phyloP scores from a whole-genome alignment of 2,797 vertebrate genomes.

The Amniataba percoides region DNA sequence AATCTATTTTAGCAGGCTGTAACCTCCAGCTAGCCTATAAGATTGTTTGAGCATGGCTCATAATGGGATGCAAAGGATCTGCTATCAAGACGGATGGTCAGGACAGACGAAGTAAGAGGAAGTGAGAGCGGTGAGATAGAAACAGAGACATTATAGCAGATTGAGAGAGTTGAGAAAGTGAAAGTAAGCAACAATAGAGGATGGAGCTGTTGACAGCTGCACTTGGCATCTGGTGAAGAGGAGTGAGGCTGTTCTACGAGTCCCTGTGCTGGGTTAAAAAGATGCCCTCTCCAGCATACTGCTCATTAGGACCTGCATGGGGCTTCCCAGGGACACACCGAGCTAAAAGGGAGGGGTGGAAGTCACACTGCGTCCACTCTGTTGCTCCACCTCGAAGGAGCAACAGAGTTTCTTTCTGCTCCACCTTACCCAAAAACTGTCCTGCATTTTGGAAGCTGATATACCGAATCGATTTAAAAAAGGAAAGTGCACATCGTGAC shows the following conservation, averaged over 20 bases:
- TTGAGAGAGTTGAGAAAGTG: conserved; percentile 54
- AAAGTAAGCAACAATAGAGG: conserved; percentile 78
- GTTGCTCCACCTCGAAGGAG: conserved; percentile 84
- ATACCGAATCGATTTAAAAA: conserved; percentile 50
- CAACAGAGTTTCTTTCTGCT: conserved; percentile 63
- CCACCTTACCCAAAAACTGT: conserved; percentile 75
- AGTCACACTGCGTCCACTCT: conserved; percentile 82
- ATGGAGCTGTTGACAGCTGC: conserved; percentile 91
- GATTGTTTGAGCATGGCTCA: conserved; percentile 60
- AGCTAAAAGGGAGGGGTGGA: conserved; percentile 75
- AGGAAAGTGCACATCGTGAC: conserved; percentile 35
- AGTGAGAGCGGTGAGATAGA: conserved; percentile 37
- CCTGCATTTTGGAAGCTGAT: conserved; percentile 46
- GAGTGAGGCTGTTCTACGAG: conserved; percentile 89
- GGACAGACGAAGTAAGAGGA: conserved; percentile 26
- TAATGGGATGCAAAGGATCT: conserved; percentile 64
- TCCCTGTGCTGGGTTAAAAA: conserved; percentile 95
- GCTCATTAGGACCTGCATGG: conserved; percentile 92
- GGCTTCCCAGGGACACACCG: conserved; percentile 87
- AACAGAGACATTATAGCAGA: conserved; percentile 30
- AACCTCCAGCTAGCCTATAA: conserved; percentile 73
- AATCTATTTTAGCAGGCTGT: conserved; percentile 65
- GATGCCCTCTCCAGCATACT: conserved; percentile 91
- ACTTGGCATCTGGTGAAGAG: conserved; percentile 93
- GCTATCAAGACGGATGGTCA: conserved; percentile 62